phyloP scores from a whole-genome alignment of 2,797 vertebrate genomes.

The Ctenosaura bakeri region DNA sequence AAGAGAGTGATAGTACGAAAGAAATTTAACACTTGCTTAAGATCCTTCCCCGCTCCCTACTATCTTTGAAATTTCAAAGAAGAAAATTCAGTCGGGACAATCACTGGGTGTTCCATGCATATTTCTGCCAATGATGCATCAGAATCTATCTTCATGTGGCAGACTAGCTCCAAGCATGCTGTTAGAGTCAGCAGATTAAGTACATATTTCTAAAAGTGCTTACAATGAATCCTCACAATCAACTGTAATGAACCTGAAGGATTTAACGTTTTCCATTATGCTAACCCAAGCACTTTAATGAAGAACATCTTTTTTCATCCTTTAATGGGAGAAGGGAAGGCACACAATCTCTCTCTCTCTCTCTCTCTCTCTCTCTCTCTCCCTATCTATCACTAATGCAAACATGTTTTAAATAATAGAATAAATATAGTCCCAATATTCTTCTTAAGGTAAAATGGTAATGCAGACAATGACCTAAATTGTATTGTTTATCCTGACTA shows the following conservation, averaged over 20 bases:
- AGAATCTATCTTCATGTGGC: not conserved
- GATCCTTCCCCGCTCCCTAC: not conserved
- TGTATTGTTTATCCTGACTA: too few species aligned
- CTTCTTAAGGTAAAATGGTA: conserved; percentile 3
- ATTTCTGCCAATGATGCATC: not conserved
- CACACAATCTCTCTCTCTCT: rapidly evolving
- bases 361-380: too few species aligned
- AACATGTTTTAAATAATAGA: not conserved
- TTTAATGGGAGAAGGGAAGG: not conserved
- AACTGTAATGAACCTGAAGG: conserved; percentile 15
- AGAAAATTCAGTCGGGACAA: not conserved
- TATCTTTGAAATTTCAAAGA: not conserved
- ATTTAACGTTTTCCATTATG: conserved; percentile 40
- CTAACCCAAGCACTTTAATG: conserved; percentile 13
- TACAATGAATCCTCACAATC: conserved; percentile 34
- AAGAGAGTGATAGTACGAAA: too few species aligned
- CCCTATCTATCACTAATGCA: not conserved
- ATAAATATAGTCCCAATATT: not conserved
- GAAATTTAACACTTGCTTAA: not conserved
- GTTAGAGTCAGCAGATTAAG: conserved; percentile 35
- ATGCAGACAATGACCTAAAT: too few species aligned
- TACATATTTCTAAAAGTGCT: conserved; percentile 28
- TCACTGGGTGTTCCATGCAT: not conserved
- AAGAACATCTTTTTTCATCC: conserved; percentile 20
- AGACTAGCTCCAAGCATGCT: conserved; percentile 3